Evolutionary conservation across 2,797 vertebrate species (phyloP).

Genomic region (Carapus acus): DNA sequence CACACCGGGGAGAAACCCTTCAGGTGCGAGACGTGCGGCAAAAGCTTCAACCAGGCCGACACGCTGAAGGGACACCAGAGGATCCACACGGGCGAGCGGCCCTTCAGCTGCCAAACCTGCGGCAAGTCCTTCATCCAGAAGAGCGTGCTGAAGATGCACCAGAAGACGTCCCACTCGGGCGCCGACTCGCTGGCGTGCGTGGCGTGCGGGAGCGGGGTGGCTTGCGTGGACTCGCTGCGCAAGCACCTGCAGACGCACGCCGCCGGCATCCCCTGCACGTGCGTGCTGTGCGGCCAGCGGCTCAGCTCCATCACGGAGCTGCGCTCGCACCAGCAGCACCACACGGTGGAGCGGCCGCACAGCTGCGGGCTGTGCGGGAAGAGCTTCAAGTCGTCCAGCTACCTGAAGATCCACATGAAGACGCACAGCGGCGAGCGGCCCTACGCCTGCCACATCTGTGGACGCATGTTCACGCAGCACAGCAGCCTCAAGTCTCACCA

Average conservation of each 20-base stretch:
- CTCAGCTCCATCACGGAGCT: slow-evolving; percentile 59
- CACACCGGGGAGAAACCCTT: slow-evolving; percentile 82
- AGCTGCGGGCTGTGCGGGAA: slow-evolving; percentile 64
- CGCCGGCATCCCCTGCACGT: slow-evolving; percentile 42
- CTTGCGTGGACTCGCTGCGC: slow-evolving; percentile 53
- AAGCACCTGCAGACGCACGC: slow-evolving; percentile 58
- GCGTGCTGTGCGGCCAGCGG: slow-evolving; percentile 47
- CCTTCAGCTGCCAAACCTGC: slow-evolving; percentile 71
- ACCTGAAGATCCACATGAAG: slow-evolving; percentile 67
- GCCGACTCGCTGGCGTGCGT: slow-evolving; percentile 53
- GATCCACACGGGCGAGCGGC: slow-evolving; percentile 76
- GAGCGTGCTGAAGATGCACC: slow-evolving; percentile 67
- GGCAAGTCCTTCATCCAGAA: slow-evolving; percentile 74
- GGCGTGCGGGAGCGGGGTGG: slow-evolving; percentile 46
- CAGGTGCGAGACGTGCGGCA: slow-evolving; percentile 71
- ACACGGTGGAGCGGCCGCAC: slow-evolving; percentile 54
- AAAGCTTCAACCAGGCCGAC: slow-evolving; percentile 76
- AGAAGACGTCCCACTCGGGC: slow-evolving; percentile 59
- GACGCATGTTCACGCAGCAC: slow-evolving; percentile 67
- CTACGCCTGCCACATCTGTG: slow-evolving; percentile 64
- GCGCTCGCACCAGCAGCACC: slow-evolving; percentile 65
- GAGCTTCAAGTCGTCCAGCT: slow-evolving; percentile 63
- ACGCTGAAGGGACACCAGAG: slow-evolving; percentile 74
- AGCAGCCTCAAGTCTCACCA: slow-evolving; percentile 71
- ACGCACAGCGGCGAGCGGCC: slow-evolving; percentile 68